Evolutionary conservation across 64 coral and sea anemone genomes (phyloP).

Genomic region (Stylophora pistillata): DNA sequence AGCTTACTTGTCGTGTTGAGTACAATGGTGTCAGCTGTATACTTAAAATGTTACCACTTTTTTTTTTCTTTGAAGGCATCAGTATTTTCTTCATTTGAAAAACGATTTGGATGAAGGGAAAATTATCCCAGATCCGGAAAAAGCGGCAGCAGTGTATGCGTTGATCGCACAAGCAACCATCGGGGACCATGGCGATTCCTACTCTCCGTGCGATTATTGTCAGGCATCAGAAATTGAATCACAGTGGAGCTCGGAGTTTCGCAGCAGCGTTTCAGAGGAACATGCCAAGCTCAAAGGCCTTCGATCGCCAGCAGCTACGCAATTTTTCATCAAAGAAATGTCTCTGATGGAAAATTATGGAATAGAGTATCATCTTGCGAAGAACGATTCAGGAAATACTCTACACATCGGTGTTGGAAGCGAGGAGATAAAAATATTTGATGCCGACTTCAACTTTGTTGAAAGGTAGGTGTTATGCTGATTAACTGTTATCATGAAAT

Average conservation of each 20-base stretch:
- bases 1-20: not conserved
- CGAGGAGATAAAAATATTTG: constrained; percentile 83
- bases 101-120: constrained; percentile 70
- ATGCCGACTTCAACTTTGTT: constrained; percentile 70
- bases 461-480: constrained; percentile 74
- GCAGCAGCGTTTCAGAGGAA: constrained; percentile 60
- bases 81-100: constrained; percentile 84
- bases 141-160: constrained; percentile 63
- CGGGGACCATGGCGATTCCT: constrained; percentile 61
- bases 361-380: constrained; percentile 85
- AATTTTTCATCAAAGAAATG: constrained; percentile 89
- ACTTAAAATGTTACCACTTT: not conserved
- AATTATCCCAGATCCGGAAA: constrained; percentile 52
- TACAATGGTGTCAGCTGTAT: not conserved
- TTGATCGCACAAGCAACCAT: constrained; percentile 71
- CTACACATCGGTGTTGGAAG: constrained; percentile 88
- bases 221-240: constrained; percentile 33
- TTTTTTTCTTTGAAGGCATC: constrained; percentile 74
- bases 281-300: constrained; percentile 75
- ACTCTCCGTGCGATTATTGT: constrained; percentile 30
- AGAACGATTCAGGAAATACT: constrained; percentile 44
- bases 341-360: constrained; percentile 85
- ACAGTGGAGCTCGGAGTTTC: constrained; percentile 52
- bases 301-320: constrained; percentile 73
- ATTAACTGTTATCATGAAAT: constrained; percentile 30